Percentiles rank a stretch among this genome's conserved stretches.
phyloP scores from a whole-genome alignment of 2,888 invertebrate species.

The Eremobia ochroleuca region DNA sequence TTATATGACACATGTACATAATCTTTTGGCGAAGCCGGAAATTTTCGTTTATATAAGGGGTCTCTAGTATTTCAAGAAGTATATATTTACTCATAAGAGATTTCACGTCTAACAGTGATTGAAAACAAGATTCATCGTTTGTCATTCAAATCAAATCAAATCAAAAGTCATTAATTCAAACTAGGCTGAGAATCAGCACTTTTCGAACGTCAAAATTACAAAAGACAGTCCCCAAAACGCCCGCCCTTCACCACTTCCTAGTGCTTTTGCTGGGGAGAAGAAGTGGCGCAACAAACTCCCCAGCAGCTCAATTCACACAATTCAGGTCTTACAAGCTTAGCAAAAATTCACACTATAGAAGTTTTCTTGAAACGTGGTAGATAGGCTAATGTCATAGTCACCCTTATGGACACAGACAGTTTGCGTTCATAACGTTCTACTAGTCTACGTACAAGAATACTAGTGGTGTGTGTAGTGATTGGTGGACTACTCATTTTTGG shows the following conservation, averaged over 20 bases:
- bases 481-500: neutral
- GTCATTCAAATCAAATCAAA: too few relatives aligned
- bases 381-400: slow-evolving; percentile 10
- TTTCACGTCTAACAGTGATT: neutral
- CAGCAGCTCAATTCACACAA: too few relatives aligned
- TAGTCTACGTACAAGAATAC: neutral
- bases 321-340: too few relatives aligned
- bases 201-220: too few relatives aligned
- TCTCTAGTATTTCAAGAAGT: neutral
- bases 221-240: too few relatives aligned
- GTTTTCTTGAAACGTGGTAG: slow-evolving; percentile 27
- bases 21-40: neutral
- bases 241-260: too few relatives aligned
- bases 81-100: neutral
- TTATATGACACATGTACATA: neutral
- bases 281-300: too few relatives aligned
- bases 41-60: neutral
- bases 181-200: too few relatives aligned
- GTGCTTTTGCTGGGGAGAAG: too few relatives aligned
- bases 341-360: too few relatives aligned
- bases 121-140: slow-evolving; percentile 2
- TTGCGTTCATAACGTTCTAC: neutral
- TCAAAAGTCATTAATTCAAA: too few relatives aligned
- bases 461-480: neutral
- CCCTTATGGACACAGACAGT: neutral